phyloP scores from a whole-genome alignment of 2,113 vertebrate genomes.

The Heloderma charlesbogerti region DNA sequence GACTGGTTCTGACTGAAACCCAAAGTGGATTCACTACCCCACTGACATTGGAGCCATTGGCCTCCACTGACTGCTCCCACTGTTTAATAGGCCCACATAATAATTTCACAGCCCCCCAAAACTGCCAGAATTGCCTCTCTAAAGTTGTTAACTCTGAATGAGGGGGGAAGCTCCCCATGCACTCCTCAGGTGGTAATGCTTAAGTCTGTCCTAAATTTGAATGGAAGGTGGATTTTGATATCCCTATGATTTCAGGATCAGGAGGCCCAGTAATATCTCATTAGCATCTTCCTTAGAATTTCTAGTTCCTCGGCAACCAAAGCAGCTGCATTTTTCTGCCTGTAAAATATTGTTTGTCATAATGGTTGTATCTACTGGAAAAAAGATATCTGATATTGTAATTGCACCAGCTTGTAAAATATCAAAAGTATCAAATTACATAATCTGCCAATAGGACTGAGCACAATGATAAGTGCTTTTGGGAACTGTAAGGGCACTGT shows the following conservation, averaged over 20 bases:
- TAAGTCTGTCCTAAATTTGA: neutral
- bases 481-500: neutral
- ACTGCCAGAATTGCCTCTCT: neutral
- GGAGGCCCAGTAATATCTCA: neutral
- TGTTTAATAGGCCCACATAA: neutral
- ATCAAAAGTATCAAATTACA: neutral
- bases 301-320: conserved; percentile 1
- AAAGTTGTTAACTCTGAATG: neutral
- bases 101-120: neutral
- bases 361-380: neutral
- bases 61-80: too few relatives aligned
- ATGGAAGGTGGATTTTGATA: neutral
- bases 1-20: too few relatives aligned
- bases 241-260: neutral
- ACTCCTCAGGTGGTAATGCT: neutral
- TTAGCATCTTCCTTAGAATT: neutral
- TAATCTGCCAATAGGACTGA: neutral
- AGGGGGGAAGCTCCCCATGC: neutral
- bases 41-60: too few relatives aligned
- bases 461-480: conserved; percentile 17
- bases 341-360: neutral
- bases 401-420: neutral
- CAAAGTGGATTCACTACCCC: too few relatives aligned
- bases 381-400: conserved; percentile 25
- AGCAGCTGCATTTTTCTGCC: neutral